Base-by-base conservation (phyloP, 2,797 vertebrate genomes). In the Melanotaenia maccullochi region DNA sequence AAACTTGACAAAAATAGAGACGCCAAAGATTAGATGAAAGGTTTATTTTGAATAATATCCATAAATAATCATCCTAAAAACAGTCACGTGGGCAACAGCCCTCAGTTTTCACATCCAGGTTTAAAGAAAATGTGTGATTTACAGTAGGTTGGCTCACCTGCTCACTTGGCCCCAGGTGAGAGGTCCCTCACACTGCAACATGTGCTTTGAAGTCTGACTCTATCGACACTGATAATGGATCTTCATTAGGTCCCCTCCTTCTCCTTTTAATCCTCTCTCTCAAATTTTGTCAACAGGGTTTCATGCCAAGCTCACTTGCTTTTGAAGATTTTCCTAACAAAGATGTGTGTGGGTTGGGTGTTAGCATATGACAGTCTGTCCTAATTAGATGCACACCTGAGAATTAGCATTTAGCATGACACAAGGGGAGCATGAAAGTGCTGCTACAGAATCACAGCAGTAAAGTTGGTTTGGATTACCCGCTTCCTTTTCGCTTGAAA, bases 161-260 rank as follows among this genome's bases (percentile, higher is more conserved):
- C 60, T 62, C 60, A 30, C 62, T 30, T 82, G 79, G 68, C 85
- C 82, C 57, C 24, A 65, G 77, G 82, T 70, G 8, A 68, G 65
- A 75, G 83, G 60, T 65, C 73, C 38, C 62, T 76, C 63, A 82
- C 81, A 80, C 86, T 55, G 58, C 62, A 74, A 57, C 69, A 77
- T 60, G 59, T 68, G 70, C 91, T 92, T 93, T 92, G 83, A 91
- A 86, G 85, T 81, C 56, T 57, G 60, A 81, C 64, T 60, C 76
- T 71, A 14, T 25, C n/a, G 24, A 36, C 38, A 57, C 36, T 33
- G 20, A 91, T 86, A 90, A 89, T 73, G 68, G 79, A 22, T 77
- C 74, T 66, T 87, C 83, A 87, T 86, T 85, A 89, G 74, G 59
- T 24, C 18, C 33, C 75, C 70, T 38, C 65, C 44, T 57, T 64